A percentile compares a stretch with the other conserved stretches of the same genome.
Evolutionary conservation across 2,888 invertebrate species (phyloP).

Genomic region (Rhopalosiphum nymphaeae): DNA sequence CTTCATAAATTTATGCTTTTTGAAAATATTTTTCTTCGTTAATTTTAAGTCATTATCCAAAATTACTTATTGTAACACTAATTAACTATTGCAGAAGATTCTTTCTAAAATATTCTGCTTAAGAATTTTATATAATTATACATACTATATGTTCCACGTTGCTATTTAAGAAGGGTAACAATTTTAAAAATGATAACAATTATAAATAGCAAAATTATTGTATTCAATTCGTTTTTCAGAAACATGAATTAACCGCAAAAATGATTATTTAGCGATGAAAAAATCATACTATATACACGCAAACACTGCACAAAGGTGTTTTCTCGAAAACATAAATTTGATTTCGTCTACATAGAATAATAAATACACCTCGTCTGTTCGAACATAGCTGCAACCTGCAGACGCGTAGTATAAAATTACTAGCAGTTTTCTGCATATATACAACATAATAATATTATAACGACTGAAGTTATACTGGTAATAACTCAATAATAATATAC

Average conservation of each 20-base stretch:
- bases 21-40: neutral
- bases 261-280: neutral
- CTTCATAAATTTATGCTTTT: neutral
- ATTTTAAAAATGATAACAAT: neutral
- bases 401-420: neutral
- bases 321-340: neutral
- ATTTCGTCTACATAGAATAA: neutral
- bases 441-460: neutral
- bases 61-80: neutral
- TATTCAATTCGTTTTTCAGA: neutral
- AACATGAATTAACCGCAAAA: neutral
- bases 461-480: neutral
- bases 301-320: neutral
- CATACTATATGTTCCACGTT: neutral
- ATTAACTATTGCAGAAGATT: neutral
- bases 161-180: neutral
- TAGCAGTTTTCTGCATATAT: neutral
- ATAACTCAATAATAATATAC: neutral
- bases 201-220: neutral
- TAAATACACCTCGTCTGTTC: neutral
- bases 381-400: neutral
- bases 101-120: neutral
- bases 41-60: neutral
- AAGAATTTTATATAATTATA: neutral
- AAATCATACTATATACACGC: neutral